phyloP scores from a whole-genome alignment of 30 jellyfish, hydroid and myxozoan genomes.

The Sanderia malayensis region DNA sequence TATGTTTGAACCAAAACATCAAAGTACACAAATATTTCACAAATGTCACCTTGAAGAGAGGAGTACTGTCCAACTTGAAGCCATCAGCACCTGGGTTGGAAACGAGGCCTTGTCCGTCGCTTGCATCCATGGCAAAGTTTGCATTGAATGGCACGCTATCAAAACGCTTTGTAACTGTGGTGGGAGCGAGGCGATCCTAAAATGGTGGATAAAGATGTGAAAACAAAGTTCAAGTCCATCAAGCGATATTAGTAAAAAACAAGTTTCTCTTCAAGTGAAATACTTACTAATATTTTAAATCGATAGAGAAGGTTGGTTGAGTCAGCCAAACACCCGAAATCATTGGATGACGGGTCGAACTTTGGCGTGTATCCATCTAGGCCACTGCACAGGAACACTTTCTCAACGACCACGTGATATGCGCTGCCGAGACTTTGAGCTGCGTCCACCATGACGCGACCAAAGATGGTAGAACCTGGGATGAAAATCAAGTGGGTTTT shows the following conservation, averaged over 20 bases:
- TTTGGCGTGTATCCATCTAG: constrained; percentile 94
- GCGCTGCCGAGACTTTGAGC: constrained; percentile 85
- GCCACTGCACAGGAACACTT: constrained; percentile 93
- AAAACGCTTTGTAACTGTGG: constrained; percentile 38
- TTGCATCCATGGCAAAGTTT: constrained; percentile 58
- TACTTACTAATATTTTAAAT: constrained; percentile 81
- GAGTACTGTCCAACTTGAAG: constrained; percentile 80
- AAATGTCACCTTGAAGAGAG: constrained; percentile 76
- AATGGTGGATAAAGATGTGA: neutral
- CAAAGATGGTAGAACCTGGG: constrained; percentile 81
- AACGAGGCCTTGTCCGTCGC: constrained; percentile 42
- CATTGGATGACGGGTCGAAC: constrained; percentile 82
- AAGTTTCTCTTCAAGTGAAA: too few relatives aligned
- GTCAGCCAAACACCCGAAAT: constrained; percentile 94
- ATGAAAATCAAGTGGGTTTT: too few relatives aligned
- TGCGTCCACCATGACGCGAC: constrained; percentile 92
- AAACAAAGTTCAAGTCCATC: too few relatives aligned
- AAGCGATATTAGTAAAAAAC: too few relatives aligned
- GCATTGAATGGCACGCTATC: constrained; percentile 81
- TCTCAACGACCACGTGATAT: constrained; percentile 80
- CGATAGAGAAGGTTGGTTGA: constrained; percentile 74
- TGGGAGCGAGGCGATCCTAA: constrained; percentile 89
- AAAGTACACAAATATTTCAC: too few relatives aligned
- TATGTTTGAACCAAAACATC: too few relatives aligned
- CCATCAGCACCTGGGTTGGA: constrained; percentile 93